These are phyloP conservation scores for Physocephala rufipes DNA, from an alignment of 2,888 invertebrate genomes.

Conservation along the genomic window DNA sequence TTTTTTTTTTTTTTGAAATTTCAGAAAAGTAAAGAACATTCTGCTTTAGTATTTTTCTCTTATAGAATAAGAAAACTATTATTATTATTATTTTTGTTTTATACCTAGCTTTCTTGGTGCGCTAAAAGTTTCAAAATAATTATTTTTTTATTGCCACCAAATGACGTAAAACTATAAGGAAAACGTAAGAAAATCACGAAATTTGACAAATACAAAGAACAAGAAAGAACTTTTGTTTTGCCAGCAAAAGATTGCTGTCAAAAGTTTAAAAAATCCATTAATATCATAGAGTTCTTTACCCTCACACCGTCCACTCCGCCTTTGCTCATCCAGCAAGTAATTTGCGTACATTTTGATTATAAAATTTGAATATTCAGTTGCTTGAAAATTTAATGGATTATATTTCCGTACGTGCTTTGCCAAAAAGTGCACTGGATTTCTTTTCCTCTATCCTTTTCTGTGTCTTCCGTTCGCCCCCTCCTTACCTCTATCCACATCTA, in stretches of 20 bases:
- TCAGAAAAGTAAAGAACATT: neutral
- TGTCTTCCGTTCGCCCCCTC: too few relatives aligned
- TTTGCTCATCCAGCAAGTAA: too few relatives aligned
- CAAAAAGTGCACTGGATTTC: neutral
- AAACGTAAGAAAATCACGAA: neutral
- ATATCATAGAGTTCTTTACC: neutral
- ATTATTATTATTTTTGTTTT: too few relatives aligned
- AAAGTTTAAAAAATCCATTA: constrained; percentile 24
- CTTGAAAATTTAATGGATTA: neutral
- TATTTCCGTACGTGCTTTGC: neutral
- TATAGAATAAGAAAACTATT: too few relatives aligned
- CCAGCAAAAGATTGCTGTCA: neutral
- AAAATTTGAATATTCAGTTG: constrained; percentile 11
- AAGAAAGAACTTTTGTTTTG: neutral
- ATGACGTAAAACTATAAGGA: constrained; percentile 7
- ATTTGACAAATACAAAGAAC: constrained; percentile 2
- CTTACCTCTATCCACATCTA: too few relatives aligned
- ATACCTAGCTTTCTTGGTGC: too few relatives aligned
- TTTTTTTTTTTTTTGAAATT: constrained; percentile 15
- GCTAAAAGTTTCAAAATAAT: neutral
- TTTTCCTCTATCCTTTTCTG: too few relatives aligned
- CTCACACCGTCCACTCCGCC: too few relatives aligned
- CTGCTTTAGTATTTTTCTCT: too few relatives aligned
- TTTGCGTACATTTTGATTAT: constrained; percentile 14
- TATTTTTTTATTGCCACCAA: neutral